Conservation (phyloP, 2,888 invertebrate species). For the Cartodere bifasciata region DNA sequence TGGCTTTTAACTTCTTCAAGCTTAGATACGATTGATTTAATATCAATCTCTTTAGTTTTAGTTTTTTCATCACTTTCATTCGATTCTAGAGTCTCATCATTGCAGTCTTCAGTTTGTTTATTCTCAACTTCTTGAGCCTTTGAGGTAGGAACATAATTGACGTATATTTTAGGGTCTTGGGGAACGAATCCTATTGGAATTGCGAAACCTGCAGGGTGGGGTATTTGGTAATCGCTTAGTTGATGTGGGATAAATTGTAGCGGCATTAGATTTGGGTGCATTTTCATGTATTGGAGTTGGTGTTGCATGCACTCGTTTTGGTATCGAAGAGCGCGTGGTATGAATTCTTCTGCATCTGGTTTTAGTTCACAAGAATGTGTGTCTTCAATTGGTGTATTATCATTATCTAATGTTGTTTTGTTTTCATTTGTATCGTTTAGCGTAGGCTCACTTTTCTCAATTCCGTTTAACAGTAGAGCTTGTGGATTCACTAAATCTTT, state of each 20-base stretch:
- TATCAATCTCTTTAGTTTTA: conserved; percentile 32
- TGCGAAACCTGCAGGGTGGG: too few relatives aligned
- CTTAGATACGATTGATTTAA: conserved; percentile 33
- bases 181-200: too few relatives aligned
- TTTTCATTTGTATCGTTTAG: conserved; percentile 4
- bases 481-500: too few relatives aligned
- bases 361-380: conserved; percentile 26
- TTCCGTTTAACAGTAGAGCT: too few relatives aligned
- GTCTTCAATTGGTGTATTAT: conserved; percentile 2
- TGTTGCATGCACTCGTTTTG: conserved; percentile 17
- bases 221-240: too few relatives aligned
- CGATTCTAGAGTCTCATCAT: conserved; percentile 2
- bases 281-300: conserved; percentile 24
- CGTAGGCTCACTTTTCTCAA: neutral
- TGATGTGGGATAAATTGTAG: conserved; percentile 17
- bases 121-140: conserved; percentile 10
- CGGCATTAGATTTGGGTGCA: conserved; percentile 28
- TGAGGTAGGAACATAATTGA: neutral
- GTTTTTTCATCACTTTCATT: conserved; percentile 10
- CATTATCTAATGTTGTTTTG: conserved; percentile 1
- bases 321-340: conserved; percentile 31
- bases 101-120: conserved; percentile 10
- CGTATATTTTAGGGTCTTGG: conserved; percentile 6
- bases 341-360: conserved; percentile 35
- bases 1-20: conserved; percentile 20